phyloP scores from a whole-genome alignment of 2,888 invertebrate species.

The Himalopsyche japonica region DNA sequence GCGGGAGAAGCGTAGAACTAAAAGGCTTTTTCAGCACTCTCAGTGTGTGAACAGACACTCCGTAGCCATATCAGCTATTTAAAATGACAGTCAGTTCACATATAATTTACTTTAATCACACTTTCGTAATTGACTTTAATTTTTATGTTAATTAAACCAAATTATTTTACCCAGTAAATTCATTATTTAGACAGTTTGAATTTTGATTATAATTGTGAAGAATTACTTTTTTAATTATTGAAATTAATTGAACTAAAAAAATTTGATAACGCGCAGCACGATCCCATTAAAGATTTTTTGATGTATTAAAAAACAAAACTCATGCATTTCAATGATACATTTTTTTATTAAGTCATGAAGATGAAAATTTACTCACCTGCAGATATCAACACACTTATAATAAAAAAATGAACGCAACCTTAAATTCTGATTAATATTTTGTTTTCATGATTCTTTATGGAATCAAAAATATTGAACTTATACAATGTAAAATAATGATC shows the following conservation, averaged over 20 bases:
- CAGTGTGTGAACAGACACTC: neutral
- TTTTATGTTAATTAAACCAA: neutral
- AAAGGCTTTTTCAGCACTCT: constrained; percentile 21
- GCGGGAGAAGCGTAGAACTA: constrained; percentile 23
- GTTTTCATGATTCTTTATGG: too few species aligned
- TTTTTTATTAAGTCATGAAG: too few species aligned
- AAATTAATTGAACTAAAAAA: neutral
- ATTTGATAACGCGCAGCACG: neutral
- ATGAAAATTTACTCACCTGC: too few species aligned
- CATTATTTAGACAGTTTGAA: neutral
- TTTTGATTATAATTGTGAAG: neutral
- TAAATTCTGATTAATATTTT: too few species aligned
- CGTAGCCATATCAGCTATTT: neutral
- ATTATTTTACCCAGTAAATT: neutral
- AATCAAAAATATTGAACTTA: too few species aligned
- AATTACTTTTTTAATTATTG: neutral
- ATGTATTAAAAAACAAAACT: too few species aligned
- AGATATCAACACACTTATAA: too few species aligned
- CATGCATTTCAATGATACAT: too few species aligned
- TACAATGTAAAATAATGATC: too few species aligned
- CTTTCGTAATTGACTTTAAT: constrained; percentile 6
- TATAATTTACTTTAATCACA: constrained; percentile 1
- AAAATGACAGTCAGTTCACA: neutral
- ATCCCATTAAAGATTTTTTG: neutral
- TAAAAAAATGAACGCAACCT: too few species aligned